phyloP scores from a whole-genome alignment of 2,888 invertebrate species.

The Limenitis camilla region DNA sequence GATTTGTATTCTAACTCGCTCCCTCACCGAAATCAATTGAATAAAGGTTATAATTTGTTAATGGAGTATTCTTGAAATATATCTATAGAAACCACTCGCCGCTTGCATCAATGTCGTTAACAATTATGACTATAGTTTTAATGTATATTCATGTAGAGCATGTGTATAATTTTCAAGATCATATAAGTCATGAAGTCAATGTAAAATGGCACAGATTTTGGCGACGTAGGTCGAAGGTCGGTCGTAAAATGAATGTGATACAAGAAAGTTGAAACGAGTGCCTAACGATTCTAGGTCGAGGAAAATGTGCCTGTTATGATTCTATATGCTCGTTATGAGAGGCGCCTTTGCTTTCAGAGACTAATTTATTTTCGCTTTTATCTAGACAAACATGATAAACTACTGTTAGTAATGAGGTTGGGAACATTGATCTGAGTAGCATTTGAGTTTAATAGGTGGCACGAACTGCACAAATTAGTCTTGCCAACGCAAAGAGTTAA shows the following conservation, averaged over 20 bases:
- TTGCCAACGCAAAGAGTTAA: too few relatives aligned
- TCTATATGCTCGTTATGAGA: conserved; percentile 4
- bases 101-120: too few relatives aligned
- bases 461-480: too few relatives aligned
- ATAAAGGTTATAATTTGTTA: too few relatives aligned
- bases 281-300: conserved; percentile 6
- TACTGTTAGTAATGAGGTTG: not conserved
- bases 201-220: not conserved
- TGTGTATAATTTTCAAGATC: too few relatives aligned
- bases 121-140: too few relatives aligned
- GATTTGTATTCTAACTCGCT: too few relatives aligned
- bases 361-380: not conserved
- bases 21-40: too few relatives aligned
- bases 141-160: too few relatives aligned
- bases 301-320: conserved; percentile 7
- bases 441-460: too few relatives aligned
- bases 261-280: conserved; percentile 5
- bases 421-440: not conserved
- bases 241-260: not conserved
- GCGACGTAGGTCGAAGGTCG: conserved; percentile 3
- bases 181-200: not conserved
- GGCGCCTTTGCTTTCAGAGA: conserved; percentile 1
- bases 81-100: too few relatives aligned
- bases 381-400: not conserved
- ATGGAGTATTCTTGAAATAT: too few relatives aligned